These are phyloP conservation scores for Panthera uncia DNA, from an alignment of 2,113 vertebrate species.

Conservation along the genomic window DNA sequence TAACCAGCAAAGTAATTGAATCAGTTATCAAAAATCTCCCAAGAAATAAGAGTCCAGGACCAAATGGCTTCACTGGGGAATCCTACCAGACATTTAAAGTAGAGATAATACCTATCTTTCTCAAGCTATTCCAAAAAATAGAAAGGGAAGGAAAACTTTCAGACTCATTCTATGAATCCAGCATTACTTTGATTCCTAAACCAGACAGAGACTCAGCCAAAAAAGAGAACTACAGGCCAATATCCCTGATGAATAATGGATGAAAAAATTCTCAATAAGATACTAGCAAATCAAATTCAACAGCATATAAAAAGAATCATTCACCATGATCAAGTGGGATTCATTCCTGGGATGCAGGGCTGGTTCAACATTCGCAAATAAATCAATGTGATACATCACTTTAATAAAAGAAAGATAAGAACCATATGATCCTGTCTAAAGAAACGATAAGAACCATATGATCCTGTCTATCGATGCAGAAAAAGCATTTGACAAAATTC, in stretches of 20 bases:
- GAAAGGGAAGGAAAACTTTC: not conserved
- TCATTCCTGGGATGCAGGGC: not conserved
- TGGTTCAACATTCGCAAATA: not conserved
- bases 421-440: not conserved
- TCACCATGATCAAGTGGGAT: not conserved
- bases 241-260: too few species aligned
- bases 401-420: not conserved
- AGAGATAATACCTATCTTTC: too few species aligned
- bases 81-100: not conserved
- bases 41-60: not conserved
- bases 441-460: not conserved
- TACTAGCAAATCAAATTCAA: too few species aligned
- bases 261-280: too few species aligned
- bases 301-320: too few species aligned
- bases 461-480: not conserved
- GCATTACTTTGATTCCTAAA: too few species aligned
- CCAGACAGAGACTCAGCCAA: too few species aligned
- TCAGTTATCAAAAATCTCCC: too few species aligned
- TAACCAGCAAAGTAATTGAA: too few species aligned
- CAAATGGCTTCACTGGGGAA: not conserved
- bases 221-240: too few species aligned
- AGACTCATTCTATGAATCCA: not conserved
- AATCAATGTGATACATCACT: not conserved
- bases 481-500: not conserved
- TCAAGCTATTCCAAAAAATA: not conserved